Percentiles rank a stretch among this genome's conserved stretches.
phyloP scores from a whole-genome alignment of 2,797 vertebrate species.

The Tapera naevia region DNA sequence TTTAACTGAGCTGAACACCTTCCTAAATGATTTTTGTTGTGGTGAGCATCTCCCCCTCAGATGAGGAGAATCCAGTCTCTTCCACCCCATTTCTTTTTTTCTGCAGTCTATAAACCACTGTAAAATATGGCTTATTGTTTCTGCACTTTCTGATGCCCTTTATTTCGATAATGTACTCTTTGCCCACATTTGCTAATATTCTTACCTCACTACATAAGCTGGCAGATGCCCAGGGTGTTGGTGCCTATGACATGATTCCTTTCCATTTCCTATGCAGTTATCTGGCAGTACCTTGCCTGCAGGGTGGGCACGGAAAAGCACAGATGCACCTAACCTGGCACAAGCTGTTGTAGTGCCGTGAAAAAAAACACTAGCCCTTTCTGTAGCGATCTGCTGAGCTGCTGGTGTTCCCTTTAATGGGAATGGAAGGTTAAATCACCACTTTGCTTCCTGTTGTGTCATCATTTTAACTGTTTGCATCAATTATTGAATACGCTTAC shows the following conservation, averaged over 20 bases:
- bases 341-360: not conserved
- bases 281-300: not conserved
- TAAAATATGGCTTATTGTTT: constrained; percentile 20
- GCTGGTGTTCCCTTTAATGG: not conserved
- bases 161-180: constrained; percentile 47
- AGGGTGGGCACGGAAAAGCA: not conserved
- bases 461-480: not conserved
- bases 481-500: not conserved
- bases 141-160: constrained; percentile 22
- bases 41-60: not conserved
- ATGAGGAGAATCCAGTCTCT: not conserved
- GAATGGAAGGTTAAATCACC: constrained; percentile 9
- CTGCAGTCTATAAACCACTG: not conserved
- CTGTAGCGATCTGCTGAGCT: not conserved
- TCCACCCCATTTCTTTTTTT: not conserved
- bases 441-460: constrained; percentile 44
- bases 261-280: not conserved
- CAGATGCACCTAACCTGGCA: constrained; percentile 23
- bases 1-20: constrained; percentile 54
- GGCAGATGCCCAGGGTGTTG: constrained; percentile 13
- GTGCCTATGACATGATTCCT: not conserved
- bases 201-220: constrained; percentile 42
- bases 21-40: not conserved
- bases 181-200: constrained; percentile 15
- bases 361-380: constrained; percentile 7